These are phyloP conservation scores for Meloidogyne floridensis DNA, from an alignment of 1,140 invertebrate genomes.

Conservation along the genomic window DNA sequence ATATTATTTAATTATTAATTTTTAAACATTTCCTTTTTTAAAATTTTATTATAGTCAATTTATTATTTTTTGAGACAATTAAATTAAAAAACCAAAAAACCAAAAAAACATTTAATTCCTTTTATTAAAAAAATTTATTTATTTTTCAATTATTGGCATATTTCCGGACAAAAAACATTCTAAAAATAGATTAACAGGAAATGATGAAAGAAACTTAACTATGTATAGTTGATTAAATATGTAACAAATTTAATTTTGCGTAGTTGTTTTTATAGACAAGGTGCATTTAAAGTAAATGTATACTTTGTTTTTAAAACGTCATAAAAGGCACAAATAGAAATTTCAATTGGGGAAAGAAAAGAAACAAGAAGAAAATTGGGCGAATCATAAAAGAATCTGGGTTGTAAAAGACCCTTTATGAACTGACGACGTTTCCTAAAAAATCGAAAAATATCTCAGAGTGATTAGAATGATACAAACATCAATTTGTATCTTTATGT, in stretches of 20 bases:
- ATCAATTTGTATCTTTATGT: too few relatives aligned
- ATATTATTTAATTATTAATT: neutral
- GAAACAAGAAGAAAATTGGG: neutral
- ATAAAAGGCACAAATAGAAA: neutral
- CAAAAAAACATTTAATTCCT: too few relatives aligned
- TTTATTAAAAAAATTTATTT: too few relatives aligned
- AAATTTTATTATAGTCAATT: neutral
- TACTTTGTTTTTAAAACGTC: neutral
- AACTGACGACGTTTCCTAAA: too few relatives aligned
- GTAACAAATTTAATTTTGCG: neutral
- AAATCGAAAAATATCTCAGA: too few relatives aligned
- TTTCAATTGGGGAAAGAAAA: neutral
- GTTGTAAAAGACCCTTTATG: neutral
- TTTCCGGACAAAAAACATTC: neutral
- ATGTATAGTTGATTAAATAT: neutral
- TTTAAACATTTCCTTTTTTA: neutral
- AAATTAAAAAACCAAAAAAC: too few relatives aligned
- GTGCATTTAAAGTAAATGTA: neutral
- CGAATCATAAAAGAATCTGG: neutral
- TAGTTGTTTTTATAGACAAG: conserved; percentile 8
- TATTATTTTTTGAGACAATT: too few relatives aligned
- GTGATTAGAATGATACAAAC: too few relatives aligned
- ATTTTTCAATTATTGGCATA: too few relatives aligned
- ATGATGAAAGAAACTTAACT: neutral
- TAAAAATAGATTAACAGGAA: neutral